Percentiles rank a stretch among this genome's conserved stretches.
phyloP scores from a whole-genome alignment of 2,888 invertebrate species.

The Acrobasis suavella region DNA sequence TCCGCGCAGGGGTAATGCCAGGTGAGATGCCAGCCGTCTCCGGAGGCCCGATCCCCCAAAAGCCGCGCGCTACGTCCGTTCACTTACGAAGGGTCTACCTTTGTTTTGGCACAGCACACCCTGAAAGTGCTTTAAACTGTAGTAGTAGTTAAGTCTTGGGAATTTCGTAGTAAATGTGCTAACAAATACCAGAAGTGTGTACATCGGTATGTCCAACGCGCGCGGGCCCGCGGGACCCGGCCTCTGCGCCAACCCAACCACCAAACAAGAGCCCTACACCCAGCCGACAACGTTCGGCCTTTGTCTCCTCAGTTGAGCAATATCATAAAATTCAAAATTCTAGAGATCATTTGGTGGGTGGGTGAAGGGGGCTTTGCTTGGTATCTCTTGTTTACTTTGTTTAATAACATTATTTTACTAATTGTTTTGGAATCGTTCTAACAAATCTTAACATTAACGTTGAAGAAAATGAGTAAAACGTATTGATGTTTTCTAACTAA shows the following conservation, averaged over 20 bases:
- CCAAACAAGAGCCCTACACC: conserved; percentile 83
- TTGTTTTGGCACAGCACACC: conserved; percentile 1
- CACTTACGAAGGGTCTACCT: conserved; percentile 25
- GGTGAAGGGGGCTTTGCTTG: conserved; percentile 84
- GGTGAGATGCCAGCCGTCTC: conserved; percentile 86
- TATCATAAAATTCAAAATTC: conserved; percentile 53
- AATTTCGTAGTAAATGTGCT: conserved; percentile 55
- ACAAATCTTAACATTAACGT: not conserved
- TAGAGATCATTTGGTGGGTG: conserved; percentile 78
- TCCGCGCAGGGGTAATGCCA: conserved; percentile 95
- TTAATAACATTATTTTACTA: conserved; percentile 28
- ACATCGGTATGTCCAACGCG: conserved; percentile 55
- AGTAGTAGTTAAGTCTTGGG: not conserved
- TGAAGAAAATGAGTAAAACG: not conserved
- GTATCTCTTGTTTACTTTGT: conserved; percentile 69
- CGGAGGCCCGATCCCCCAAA: conserved; percentile 78
- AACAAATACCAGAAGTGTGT: conserved; percentile 53
- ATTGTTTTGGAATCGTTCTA: not conserved
- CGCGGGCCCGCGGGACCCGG: conserved; percentile 78
- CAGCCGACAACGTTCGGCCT: conserved; percentile 63
- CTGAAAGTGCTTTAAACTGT: not conserved
- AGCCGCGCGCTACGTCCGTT: conserved; percentile 64
- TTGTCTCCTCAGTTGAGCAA: conserved; percentile 26
- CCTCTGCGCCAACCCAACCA: conserved; percentile 81
- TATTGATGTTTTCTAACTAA: not conserved